phyloP scores from a whole-genome alignment of 1,140 invertebrate genomes.

The Amyelois transitella region DNA sequence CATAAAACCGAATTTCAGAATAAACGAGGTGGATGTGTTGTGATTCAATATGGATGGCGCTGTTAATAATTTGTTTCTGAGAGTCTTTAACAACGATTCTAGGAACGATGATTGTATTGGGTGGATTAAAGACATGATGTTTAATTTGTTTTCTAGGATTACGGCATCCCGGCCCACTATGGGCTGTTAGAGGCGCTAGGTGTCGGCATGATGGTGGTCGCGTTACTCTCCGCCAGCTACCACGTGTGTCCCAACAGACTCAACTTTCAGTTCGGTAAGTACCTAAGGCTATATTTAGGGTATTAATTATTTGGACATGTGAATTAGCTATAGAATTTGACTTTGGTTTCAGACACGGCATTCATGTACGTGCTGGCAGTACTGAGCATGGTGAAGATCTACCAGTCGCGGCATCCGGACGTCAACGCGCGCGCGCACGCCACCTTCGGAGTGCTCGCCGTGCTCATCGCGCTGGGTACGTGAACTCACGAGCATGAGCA shows the following conservation, averaged over 20 bases:
- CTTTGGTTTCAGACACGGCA: conserved; percentile 84
- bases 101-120: too few species aligned
- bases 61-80: too few species aligned
- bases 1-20: too few species aligned
- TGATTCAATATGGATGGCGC: too few species aligned
- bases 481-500: too few species aligned
- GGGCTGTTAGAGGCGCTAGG: conserved; percentile 95
- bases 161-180: conserved; percentile 92
- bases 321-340: not conserved
- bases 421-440: conserved; percentile 91
- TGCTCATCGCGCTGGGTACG: conserved; percentile 86
- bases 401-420: conserved; percentile 94
- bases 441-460: conserved; percentile 86
- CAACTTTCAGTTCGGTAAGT: conserved; percentile 93
- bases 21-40: too few species aligned
- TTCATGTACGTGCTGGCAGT: conserved; percentile 96
- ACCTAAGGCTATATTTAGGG: not conserved
- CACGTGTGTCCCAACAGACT: conserved; percentile 91
- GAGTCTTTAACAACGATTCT: too few species aligned
- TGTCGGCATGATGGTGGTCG: conserved; percentile 91
- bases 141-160: conserved; percentile 49
- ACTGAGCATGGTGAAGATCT: conserved; percentile 92
- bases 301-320: not conserved
- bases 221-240: conserved; percentile 90
- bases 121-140: too few species aligned